Conservation (phyloP, 1,140 invertebrate genomes). For the Sinonovacula constricta region DNA sequence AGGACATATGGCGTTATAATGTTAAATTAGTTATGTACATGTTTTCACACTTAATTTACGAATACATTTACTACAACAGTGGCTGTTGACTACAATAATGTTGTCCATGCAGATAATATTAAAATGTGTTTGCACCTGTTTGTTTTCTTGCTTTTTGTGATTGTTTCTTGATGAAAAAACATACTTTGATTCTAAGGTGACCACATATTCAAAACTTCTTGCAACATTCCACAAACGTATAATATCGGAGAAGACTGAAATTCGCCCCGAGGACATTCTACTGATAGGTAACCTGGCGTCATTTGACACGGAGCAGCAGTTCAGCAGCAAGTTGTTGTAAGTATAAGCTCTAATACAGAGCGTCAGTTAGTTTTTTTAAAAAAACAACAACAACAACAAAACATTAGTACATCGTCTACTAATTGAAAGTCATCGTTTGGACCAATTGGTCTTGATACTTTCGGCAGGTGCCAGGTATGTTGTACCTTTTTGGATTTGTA, state of each 20-base stretch:
- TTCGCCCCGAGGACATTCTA: background rate
- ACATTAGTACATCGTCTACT: background rate
- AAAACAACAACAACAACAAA: background rate
- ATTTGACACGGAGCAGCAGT: conserved; percentile 51
- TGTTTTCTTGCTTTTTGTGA: no score
- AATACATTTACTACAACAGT: no score
- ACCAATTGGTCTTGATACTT: background rate
- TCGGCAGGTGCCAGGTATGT: background rate
- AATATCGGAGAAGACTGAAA: background rate
- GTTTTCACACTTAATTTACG: no score
- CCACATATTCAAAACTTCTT: conserved; percentile 32
- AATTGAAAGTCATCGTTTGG: background rate
- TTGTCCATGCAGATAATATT: no score
- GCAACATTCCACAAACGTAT: conserved; percentile 15
- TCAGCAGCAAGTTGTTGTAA: conserved; percentile 34
- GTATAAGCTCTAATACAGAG: background rate
- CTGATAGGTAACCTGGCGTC: conserved; percentile 24
- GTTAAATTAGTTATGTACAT: no score
- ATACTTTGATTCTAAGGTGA: no score
- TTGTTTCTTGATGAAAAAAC: no score
- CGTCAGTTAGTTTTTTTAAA: background rate
- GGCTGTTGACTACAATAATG: no score
- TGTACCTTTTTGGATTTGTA: background rate
- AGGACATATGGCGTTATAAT: no score
- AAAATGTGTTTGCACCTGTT: no score